A percentile compares a stretch with the other conserved stretches of the same genome.
Conservation (phyloP, 2,797 vertebrate genomes). For the Lutjanus campechanus region DNA sequence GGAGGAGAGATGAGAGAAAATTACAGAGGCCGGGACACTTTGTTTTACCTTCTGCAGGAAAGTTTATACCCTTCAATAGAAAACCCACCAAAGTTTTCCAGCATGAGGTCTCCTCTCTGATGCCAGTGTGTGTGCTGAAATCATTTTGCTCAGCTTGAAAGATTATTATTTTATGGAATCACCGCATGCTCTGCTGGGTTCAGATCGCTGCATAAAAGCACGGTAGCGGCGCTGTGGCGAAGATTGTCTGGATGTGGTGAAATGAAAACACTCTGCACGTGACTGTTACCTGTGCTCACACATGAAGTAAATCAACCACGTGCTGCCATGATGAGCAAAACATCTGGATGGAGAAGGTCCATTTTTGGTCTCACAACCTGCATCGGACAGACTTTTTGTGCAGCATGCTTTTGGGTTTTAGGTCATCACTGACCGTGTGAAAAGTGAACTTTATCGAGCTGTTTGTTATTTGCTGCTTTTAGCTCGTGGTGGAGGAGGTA, state of each 20-base stretch:
- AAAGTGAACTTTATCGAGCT: neutral
- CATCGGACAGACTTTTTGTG: neutral
- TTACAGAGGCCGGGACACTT: constrained; percentile 73
- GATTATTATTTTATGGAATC: constrained; percentile 9
- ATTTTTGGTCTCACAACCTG: neutral
- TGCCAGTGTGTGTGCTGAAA: constrained; percentile 38
- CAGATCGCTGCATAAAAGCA: constrained; percentile 5
- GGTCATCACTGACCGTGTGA: neutral
- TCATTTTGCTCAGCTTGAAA: constrained; percentile 20
- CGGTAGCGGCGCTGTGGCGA: neutral
- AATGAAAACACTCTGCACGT: neutral
- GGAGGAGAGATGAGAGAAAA: constrained; percentile 74
- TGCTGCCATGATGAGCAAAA: constrained; percentile 13
- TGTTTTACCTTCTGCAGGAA: constrained; percentile 75
- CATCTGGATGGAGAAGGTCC: constrained; percentile 12
- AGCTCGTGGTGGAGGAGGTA: neutral
- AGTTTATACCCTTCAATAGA: constrained; percentile 65
- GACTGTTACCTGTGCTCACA: constrained; percentile 9
- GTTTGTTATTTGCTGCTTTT: neutral
- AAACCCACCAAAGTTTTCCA: constrained; percentile 72
- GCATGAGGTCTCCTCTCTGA: constrained; percentile 42
- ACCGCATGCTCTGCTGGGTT: no score
- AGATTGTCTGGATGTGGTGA: constrained; percentile 10
- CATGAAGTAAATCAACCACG: neutral
- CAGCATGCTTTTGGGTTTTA: neutral